Base-by-base conservation (phyloP, 2,888 invertebrate species). In the Acheta domesticus region DNA sequence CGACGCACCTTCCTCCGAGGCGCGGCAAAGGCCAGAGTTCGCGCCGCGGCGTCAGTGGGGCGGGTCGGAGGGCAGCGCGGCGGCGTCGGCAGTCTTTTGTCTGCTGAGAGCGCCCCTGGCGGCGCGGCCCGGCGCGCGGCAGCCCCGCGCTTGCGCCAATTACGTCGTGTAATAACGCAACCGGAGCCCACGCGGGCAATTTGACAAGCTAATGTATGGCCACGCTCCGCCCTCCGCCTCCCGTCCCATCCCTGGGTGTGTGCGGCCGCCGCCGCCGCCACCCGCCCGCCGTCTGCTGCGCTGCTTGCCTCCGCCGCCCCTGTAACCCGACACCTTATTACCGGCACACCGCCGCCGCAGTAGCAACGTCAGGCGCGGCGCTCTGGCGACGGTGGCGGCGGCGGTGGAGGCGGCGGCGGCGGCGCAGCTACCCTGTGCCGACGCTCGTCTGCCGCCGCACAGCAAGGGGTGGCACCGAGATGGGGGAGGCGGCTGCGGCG, bases 141-240 rank as follows among this genome's bases (percentile, higher is more conserved):
- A 62, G 62, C 14, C 16, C 62, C 62, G 62, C 62, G n/a, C 62
- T 62, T 62, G 62, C 62, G 62, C 62, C 62, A 62, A 62, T 62
- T 62, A 62, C 62, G 14, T 62, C 62, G 62, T 62, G 62, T 62
- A 62, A 62, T 62, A 62, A 62, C 62, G 62, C 62, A 62, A 62
- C 62, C n/a, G 62, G 62, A 62, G 14, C 16, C 62, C 4, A 62
- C 62, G 62, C 62, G 62, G 62, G 62, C 62, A 62, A 62, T 62
- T 62, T 62, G 62, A 62, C 62, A 62, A 62, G 62, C 62, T 62
- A 62, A 62, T 62, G 62, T 62, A 62, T 62, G 62, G 62, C 62
- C 62, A 62, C 62, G 62, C 62, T 62, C 62, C 62, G 62, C n/a
- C 62, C 62, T 19, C 62, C 62, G 62, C 62, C 16, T 14, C 14